Evolutionary conservation across 2,797 vertebrate genomes (phyloP), one percentile per base, ranked within the genome.

Genomic region (Typhlichthys eigenmanni): DNA sequence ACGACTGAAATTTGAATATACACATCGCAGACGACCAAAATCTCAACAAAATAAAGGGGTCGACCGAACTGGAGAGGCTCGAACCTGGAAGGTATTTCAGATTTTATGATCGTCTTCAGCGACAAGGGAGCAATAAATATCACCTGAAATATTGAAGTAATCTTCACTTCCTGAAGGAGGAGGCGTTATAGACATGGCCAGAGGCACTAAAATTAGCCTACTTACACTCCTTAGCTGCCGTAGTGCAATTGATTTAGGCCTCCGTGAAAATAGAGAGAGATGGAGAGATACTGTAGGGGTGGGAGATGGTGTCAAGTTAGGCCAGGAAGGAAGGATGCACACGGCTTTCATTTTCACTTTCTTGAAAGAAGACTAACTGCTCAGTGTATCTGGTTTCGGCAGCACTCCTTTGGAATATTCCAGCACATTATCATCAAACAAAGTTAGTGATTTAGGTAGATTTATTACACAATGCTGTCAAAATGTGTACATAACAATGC

Each of bases 221-320:
- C 62, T 54, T 24, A 7, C 1, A 1, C 58, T 19, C 47, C 55
- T 69, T 66, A 69, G 63, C 56, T 59, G 73, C 69, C 74, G 17
- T 7, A 29, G 58, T n/a, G 67, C 75, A 83, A 88, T 81, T 75
- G 78, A 84, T 80, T 82, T 45, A 32, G 10, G 58, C 72, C 79
- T 76, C 68, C 8, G 9, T 71, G 82, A 79, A 71, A 50, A 47
- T 0, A 56, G 69, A 69, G 69, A 69, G 4, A 70, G 63, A 58
- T 58, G 14, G 11, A 14, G 56, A 50, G 58, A 56, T 29, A 29
- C 24, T 4, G 24, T 62, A 66, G 34, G 34, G 34, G 34, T 38
- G 34, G 8, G 34, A 38, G 34, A 9, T 9, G 34, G 34, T 38
- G 34, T 38, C 34, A 38, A 38, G 34, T 38, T 6, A 38, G 34